Evolutionary conservation across 2,888 invertebrate species (phyloP).

Genomic region (Noctua janthina): DNA sequence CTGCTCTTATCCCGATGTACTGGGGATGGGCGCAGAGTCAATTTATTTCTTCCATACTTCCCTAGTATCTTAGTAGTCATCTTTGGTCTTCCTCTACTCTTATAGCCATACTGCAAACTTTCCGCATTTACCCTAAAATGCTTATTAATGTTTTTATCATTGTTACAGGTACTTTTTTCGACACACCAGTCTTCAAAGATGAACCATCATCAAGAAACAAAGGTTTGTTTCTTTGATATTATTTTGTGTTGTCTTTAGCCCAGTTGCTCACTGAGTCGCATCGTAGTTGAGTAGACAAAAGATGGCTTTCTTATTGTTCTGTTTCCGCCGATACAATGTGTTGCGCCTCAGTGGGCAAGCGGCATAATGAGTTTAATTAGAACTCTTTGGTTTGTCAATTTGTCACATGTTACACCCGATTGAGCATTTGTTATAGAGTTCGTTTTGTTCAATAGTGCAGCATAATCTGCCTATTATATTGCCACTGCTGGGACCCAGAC

Average conservation of each 20-base stretch:
- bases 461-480: neutral
- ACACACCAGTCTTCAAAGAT: constrained; percentile 24
- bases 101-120: neutral
- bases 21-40: no score
- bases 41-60: no score
- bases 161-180: constrained; percentile 67
- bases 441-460: neutral
- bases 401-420: constrained; percentile 38
- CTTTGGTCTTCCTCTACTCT: no score
- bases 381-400: constrained; percentile 7
- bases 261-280: constrained; percentile 51
- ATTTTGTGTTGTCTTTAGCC: constrained; percentile 25
- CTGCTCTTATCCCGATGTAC: no score
- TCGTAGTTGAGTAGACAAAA: constrained; percentile 40
- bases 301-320: constrained; percentile 48
- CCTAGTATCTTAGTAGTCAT: no score
- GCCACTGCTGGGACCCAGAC: neutral
- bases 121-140: neutral
- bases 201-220: constrained; percentile 29
- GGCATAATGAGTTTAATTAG: constrained; percentile 49
- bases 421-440: constrained; percentile 7
- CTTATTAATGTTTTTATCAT: constrained; percentile 24
- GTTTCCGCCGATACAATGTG: constrained; percentile 42
- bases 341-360: constrained; percentile 35
- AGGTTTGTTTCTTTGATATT: constrained; percentile 18